Evolutionary conservation across 2,797 vertebrate species (phyloP).

Genomic region (Thaleichthys pacificus): DNA sequence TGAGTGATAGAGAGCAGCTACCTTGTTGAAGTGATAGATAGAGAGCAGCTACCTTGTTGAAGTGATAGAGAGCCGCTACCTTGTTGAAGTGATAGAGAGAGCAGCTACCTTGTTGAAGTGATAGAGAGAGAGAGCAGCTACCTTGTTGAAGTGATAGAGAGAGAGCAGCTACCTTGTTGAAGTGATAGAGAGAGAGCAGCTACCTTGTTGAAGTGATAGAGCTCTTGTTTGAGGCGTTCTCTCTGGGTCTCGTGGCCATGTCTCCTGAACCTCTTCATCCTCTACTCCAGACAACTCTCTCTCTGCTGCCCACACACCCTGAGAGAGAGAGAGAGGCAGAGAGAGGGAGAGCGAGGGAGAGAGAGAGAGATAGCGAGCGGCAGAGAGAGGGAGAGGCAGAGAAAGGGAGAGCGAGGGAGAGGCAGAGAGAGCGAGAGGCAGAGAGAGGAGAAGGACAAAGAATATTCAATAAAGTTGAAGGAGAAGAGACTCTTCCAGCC

Average conservation of each 20-base stretch:
- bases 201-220: conserved; percentile 96
- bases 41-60: background rate
- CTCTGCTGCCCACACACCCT: conserved; percentile 30
- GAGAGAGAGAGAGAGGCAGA: background rate
- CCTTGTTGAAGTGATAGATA: conserved; percentile 97
- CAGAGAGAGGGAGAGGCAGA: background rate
- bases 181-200: conserved; percentile 83
- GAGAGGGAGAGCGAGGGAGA: background rate
- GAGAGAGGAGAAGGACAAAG: background rate
- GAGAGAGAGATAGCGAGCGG: background rate
- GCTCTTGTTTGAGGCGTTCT: conserved; percentile 91
- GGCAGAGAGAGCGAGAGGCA: no score
- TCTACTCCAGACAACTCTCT: conserved; percentile 48
- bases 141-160: background rate
- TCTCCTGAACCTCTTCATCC: conserved; percentile 94
- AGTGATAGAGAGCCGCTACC: conserved; percentile 65
- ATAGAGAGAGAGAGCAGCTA: conserved; percentile 71
- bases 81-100: conserved; percentile 87
- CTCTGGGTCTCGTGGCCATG: conserved; percentile 88
- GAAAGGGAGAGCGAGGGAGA: no score
- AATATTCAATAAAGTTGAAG: background rate
- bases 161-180: conserved; percentile 85
- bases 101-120: conserved; percentile 93
- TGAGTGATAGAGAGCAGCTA: conserved; percentile 79
- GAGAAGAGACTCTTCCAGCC: no score